Conservation (phyloP, 2,113 vertebrate species). For the Larimichthys crocea region DNA sequence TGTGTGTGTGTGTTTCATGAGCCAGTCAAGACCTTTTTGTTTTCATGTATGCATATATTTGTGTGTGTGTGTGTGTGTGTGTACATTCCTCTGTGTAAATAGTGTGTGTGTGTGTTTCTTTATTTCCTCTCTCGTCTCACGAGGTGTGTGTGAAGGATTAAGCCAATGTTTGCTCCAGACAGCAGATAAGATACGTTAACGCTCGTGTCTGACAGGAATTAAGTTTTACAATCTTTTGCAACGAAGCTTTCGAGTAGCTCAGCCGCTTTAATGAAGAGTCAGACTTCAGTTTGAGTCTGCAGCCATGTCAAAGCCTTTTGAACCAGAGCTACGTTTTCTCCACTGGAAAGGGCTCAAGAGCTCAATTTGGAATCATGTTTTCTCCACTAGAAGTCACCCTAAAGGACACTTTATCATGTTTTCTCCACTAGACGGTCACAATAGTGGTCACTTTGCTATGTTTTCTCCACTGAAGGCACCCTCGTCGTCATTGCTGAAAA, state of each 20-base stretch:
- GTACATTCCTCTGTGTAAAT: background rate
- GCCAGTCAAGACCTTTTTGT: constrained; percentile 1
- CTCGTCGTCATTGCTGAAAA: too few relatives aligned
- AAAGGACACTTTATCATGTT: too few relatives aligned
- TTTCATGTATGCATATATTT: too few relatives aligned
- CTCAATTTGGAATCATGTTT: too few relatives aligned
- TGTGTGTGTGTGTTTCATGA: constrained; percentile 8
- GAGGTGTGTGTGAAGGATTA: constrained; percentile 35
- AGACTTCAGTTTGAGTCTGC: background rate
- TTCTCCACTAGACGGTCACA: too few relatives aligned
- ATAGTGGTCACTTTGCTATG: too few relatives aligned
- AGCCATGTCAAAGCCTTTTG: too few relatives aligned
- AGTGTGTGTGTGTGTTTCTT: background rate
- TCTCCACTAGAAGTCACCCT: too few relatives aligned
- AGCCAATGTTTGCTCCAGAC: constrained; percentile 37
- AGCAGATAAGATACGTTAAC: constrained; percentile 47
- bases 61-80: background rate
- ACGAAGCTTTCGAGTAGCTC: background rate
- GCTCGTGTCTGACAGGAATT: constrained; percentile 27
- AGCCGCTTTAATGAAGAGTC: constrained; percentile 7
- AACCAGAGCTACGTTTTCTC: too few relatives aligned
- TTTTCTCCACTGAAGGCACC: too few relatives aligned
- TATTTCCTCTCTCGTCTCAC: constrained; percentile 2
- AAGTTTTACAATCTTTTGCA: constrained; percentile 7
- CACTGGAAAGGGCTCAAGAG: too few relatives aligned